Percentiles rank a stretch among this genome's conserved stretches.
Conservation (phyloP, 2,797 vertebrate genomes). For the Hylomyscus alleni region DNA sequence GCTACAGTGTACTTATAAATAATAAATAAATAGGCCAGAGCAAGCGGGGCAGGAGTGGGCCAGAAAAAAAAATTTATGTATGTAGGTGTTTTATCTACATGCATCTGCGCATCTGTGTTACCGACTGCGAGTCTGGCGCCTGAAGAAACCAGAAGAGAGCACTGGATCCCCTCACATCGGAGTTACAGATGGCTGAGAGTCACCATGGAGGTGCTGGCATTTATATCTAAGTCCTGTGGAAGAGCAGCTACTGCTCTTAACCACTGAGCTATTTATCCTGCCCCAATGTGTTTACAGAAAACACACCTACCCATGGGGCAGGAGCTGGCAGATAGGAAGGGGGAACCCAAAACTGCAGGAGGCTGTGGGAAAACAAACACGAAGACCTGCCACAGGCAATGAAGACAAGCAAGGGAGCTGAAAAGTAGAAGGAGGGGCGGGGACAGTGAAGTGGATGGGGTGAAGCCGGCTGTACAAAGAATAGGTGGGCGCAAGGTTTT, state of each 20-base stretch:
- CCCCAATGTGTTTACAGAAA: not conserved
- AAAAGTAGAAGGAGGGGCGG: not conserved
- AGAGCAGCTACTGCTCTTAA: not conserved
- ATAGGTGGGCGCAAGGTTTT: fast-evolving
- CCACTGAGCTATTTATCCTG: not conserved
- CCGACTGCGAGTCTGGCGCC: not conserved
- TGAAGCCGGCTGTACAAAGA: not conserved
- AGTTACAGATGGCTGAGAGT: not conserved
- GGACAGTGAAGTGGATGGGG: no score
- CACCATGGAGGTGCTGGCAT: not conserved
- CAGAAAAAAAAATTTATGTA: not conserved
- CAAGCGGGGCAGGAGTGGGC: no score
- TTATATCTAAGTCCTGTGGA: no score
- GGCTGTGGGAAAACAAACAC: not conserved
- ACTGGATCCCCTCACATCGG: no score
- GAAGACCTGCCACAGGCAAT: not conserved
- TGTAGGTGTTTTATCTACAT: not conserved
- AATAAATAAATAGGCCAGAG: no score
- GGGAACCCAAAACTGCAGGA: not conserved
- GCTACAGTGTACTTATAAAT: no score
- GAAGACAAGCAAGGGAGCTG: fast-evolving
- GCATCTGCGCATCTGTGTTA: not conserved
- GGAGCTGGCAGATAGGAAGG: not conserved
- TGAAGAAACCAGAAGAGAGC: not conserved
- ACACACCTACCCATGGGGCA: fast-evolving